Base-by-base conservation (phyloP, 2,888 invertebrate genomes). In the Rhamphomyia laevipes region DNA sequence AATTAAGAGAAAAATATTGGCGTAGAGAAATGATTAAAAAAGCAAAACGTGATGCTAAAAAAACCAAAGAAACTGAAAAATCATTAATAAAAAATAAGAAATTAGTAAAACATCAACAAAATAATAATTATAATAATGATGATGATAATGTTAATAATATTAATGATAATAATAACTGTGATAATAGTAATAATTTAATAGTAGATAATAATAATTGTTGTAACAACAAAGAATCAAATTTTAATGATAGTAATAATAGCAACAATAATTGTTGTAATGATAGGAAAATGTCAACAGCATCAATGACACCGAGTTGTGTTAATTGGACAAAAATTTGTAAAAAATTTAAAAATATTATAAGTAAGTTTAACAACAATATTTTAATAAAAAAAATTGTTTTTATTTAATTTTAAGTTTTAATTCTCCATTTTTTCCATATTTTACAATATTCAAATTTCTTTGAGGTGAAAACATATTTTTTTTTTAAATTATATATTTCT, bases 1-100 rank as follows among this genome's bases (percentile, higher is more conserved):
- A 67, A 49, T 53, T 70, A 52, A 61, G 68, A 9, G 65, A 68
- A 50, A 68, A 67, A 54, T 68, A 63, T 45, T 66, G 63, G 5
- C 60, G 64, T 15, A 68, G 67, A 53, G 61, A 68, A 50, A 63
- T 63, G 43, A 61, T 61, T 41, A 64, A 61, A n/a, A 59, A 60
- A 53, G 45, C 49, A 13, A 58, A 60, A 53, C 65, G 63, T n/a
- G 42, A 42, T 13, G 23, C 27, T n/a, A 27, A 42, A 42, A 42
- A 27, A 15, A 13, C 42, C 35, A 35, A 35, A 35, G 35, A 35
- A 27, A 27, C 4, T 21, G 12, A 40, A 21, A 40, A 40, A 27
- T n/a, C 10, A 9, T 35, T 35, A 45, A n/a, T 21, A 21, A 18
- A 31, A 31, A 30, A 41, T 30, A 30, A 30, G 30, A 43, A 16